Base-by-base conservation (phyloP, 2,888 invertebrate genomes). In the Heliconius hortense region DNA sequence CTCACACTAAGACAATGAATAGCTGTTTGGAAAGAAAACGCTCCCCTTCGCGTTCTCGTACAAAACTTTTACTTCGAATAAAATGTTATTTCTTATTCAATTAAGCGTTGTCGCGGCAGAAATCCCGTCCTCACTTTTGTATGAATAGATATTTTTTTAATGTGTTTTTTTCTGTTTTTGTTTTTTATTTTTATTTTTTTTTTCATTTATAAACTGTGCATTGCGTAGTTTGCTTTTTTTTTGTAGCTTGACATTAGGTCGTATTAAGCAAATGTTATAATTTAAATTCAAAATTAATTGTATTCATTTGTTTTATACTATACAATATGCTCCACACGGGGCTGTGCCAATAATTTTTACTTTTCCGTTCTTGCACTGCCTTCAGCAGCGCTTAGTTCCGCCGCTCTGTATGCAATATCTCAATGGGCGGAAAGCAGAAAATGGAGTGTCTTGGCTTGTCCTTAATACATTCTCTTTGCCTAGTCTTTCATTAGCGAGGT, bases 1-100 rank as follows among this genome's bases (percentile, higher is more conserved):
- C 74, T 77, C 75, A 43, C 82, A 82, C 80, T 85, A 83, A 64
- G 43, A 77, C 77, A 77, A 75, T 68, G 72, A 72, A 75, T 75
- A 59, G 72, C 69, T 75, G 77, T 77, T 28, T 77, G 72, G 24
- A 35, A 66, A 64, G 70, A 77, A 75, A 74, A 74, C 74, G 72
- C 35, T 63, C 48, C 48, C 18, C 72, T 64, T 74, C 56, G 39
- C 53, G 56, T 56, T 53, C 43, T 62, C 70, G 13, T 48, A 63
- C 62, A 72, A 67, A 74, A 71, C 62, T 64, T n/a, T 68, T 63
- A 28, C 60, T 68, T 43, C 4, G 73, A 73, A 69, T 35, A 63
- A 68, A 75, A 75, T 70, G 70, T 64, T 64, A 43, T 71, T 75
- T 71, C 70, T 56, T 71, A 71, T 75, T 66, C 70, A 75, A 75